Percentiles rank a stretch among this genome's conserved stretches.
These are phyloP conservation scores for Phyllotis vaccarum DNA, from an alignment of 2,797 vertebrate species.

Conservation along the genomic window DNA sequence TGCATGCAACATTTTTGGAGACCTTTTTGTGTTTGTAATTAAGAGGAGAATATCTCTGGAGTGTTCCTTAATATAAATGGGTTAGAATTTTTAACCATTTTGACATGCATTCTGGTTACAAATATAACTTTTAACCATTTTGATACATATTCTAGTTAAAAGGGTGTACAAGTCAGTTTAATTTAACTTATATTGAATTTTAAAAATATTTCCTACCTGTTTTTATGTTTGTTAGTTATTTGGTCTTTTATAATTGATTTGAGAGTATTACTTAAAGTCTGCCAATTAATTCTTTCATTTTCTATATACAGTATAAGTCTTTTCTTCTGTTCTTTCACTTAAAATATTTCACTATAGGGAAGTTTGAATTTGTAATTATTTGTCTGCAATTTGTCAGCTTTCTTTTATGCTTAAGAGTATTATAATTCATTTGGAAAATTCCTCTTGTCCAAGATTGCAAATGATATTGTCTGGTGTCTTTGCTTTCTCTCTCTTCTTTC, in stretches of 20 bases:
- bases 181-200: background rate
- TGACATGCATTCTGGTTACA: too few relatives aligned
- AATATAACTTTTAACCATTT: slow-evolving; percentile 2
- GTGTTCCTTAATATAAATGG: background rate
- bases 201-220: background rate
- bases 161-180: background rate
- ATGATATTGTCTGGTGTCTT: background rate
- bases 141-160: background rate
- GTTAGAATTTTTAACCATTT: slow-evolving; percentile 12
- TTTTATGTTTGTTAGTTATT: slow-evolving; percentile 11
- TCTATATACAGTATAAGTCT: background rate
- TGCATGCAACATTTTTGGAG: background rate
- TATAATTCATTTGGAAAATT: background rate
- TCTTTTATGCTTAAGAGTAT: background rate
- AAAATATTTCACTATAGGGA: background rate
- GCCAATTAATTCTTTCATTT: background rate
- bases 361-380: slow-evolving; percentile 18
- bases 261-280: background rate
- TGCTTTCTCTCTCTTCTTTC: too few relatives aligned
- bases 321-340: background rate
- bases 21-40: background rate
- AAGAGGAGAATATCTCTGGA: background rate
- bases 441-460: background rate
- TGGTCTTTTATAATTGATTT: slow-evolving; percentile 43
- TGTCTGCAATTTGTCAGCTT: background rate